Evolutionary conservation across 2,113 vertebrate genomes (phyloP), one percentile per base, ranked within the genome.

Genomic region (Brachyhypopomus gauderio): DNA sequence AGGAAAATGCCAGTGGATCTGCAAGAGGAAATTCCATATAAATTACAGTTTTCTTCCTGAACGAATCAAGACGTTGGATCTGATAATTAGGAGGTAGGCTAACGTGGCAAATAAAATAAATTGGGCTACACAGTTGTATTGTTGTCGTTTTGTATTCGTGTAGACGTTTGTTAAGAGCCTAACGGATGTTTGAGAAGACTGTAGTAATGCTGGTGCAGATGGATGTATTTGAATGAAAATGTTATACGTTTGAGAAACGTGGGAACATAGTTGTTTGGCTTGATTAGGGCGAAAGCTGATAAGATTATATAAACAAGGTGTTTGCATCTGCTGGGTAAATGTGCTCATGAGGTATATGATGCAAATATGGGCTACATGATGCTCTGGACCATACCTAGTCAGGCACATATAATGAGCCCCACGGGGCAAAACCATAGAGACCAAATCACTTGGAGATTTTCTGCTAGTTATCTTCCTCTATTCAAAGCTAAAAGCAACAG

Each of bases 321-420:
- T 81, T 78, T 78, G 4, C 16, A 58, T 70, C 38, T 66, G 45
- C 78, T 80, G 64, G 76, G 70, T 23, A 71, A 80, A 72, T 64
- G 63, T 89, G 83, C 86, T 77, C 85, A 86, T 82, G 86, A 84
- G 88, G 86, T 87, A 86, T 79, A 85, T 75, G 84, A 88, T 85
- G 85, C 71, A 85, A 87, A 79, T 84, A 75, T 79, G 73, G 85
- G 80, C 78, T 81, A 23, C 78, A 70, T 86, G 90, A 85, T 84
- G 86, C 75, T 83, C 41, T 79, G 83, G 85, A 79, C 85, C 82
- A 84, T 88, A 48, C 77, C 22, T 60, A 79, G 84, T 81, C 87
- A 88, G 83, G 85, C 84, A 73, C 70, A 83, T 77, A 88, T 92
- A 94, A 92, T 78, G 89, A 91, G 84, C 72, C 92, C 85, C 90